A percentile compares a stretch with the other conserved stretches of the same genome.
phyloP scores from a whole-genome alignment of 1,140 invertebrate species.

The Lithobius niger region DNA sequence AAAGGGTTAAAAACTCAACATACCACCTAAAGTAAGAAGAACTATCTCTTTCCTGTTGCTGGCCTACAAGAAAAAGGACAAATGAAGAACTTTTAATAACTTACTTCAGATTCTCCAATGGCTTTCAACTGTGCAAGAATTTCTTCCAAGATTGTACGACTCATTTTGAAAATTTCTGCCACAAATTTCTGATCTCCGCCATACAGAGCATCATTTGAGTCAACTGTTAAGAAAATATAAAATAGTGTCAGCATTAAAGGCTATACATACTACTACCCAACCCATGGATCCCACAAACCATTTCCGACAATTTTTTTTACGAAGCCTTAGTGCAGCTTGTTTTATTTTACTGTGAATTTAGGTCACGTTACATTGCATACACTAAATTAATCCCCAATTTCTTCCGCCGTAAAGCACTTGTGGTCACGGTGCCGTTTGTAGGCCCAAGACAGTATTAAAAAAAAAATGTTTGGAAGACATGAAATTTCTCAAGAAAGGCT shows the following conservation, averaged over 20 bases:
- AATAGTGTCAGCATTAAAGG: neutral
- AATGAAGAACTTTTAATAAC: neutral
- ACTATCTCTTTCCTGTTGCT: too few species aligned
- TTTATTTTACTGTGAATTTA: too few species aligned
- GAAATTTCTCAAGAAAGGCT: too few species aligned
- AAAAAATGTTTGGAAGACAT: too few species aligned
- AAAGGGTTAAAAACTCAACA: too few species aligned
- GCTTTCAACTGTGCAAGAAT: constrained; percentile 51
- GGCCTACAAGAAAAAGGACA: constrained; percentile 7
- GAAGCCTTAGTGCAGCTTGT: too few species aligned
- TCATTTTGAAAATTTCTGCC: constrained; percentile 61
- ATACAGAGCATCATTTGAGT: constrained; percentile 88
- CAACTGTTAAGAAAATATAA: constrained; percentile 44
- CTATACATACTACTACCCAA: neutral
- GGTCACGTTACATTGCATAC: too few species aligned
- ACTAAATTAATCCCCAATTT: too few species aligned
- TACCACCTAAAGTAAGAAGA: too few species aligned
- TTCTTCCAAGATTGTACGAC: constrained; percentile 58
- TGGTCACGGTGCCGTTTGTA: too few species aligned
- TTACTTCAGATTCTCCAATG: constrained; percentile 30
- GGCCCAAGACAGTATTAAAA: too few species aligned
- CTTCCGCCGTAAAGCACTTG: too few species aligned
- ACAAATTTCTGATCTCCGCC: constrained; percentile 77
- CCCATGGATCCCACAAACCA: neutral
- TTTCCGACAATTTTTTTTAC: neutral